These are phyloP conservation scores for Psittacula echo DNA, from an alignment of 2,797 vertebrate genomes.

Conservation along the genomic window DNA sequence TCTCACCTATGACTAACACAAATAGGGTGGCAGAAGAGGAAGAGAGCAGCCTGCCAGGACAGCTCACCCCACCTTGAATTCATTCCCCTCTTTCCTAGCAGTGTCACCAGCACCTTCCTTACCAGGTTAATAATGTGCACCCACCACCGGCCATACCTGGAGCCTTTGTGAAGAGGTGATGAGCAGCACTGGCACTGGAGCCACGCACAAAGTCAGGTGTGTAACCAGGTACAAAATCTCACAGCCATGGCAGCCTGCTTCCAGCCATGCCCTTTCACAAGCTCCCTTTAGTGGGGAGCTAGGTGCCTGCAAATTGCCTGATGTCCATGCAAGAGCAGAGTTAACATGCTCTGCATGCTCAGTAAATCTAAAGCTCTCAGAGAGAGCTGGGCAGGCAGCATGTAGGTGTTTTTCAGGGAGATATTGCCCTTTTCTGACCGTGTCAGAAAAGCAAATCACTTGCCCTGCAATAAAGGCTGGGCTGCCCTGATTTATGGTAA, in stretches of 20 bases:
- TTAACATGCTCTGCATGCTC: neutral
- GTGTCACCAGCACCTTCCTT: neutral
- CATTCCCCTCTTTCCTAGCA: neutral
- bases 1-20: neutral
- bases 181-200: neutral
- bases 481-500: neutral
- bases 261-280: neutral
- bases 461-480: neutral
- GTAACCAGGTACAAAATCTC: neutral
- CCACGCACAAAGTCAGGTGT: accelerated
- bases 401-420: neutral
- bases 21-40: neutral
- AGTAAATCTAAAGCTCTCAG: neutral
- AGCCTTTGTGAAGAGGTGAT: neutral
- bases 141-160: no score
- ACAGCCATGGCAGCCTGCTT: neutral
- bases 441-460: neutral
- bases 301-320: neutral
- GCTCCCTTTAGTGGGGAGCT: neutral
- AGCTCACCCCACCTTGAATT: neutral
- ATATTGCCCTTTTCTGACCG: neutral
- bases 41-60: neutral
- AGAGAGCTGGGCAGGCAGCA: neutral
- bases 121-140: neutral
- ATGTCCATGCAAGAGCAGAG: neutral